These are phyloP conservation scores for Murina feae DNA, from an alignment of 2,113 vertebrate species.

Conservation along the genomic window DNA sequence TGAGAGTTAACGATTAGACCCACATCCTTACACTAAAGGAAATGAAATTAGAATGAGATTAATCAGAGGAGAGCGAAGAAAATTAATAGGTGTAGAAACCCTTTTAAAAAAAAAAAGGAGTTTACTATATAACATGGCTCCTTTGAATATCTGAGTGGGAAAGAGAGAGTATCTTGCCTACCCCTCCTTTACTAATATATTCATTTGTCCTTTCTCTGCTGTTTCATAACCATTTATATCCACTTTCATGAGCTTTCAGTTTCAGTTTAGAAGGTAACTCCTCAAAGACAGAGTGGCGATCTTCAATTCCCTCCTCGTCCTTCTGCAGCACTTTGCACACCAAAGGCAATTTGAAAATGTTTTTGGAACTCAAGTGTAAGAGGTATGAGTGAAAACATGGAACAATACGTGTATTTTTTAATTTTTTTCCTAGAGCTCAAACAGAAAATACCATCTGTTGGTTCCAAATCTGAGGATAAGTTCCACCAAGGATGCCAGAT, in stretches of 20 bases:
- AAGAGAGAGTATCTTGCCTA: neutral
- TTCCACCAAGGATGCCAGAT: rapidly evolving
- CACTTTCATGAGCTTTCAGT: neutral
- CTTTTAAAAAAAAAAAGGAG: neutral
- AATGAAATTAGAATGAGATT: neutral
- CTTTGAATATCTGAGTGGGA: neutral
- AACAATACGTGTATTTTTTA: neutral
- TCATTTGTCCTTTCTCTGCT: neutral
- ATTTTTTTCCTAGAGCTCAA: neutral
- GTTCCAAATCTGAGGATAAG: neutral
- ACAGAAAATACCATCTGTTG: neutral
- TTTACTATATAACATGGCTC: neutral
- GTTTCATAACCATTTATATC: neutral
- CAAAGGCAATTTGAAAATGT: neutral
- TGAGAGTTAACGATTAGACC: neutral
- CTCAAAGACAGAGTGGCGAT: neutral
- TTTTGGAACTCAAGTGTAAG: neutral
- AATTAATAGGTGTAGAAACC: neutral
- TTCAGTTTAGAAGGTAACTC: neutral
- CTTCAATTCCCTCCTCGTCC: neutral
- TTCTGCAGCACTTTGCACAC: neutral
- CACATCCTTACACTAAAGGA: neutral
- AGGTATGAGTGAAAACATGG: neutral
- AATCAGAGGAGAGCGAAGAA: neutral
- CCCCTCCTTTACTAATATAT: neutral